Evolutionary conservation across 2,113 vertebrate species (phyloP).

Genomic region (Paratilapia polleni): DNA sequence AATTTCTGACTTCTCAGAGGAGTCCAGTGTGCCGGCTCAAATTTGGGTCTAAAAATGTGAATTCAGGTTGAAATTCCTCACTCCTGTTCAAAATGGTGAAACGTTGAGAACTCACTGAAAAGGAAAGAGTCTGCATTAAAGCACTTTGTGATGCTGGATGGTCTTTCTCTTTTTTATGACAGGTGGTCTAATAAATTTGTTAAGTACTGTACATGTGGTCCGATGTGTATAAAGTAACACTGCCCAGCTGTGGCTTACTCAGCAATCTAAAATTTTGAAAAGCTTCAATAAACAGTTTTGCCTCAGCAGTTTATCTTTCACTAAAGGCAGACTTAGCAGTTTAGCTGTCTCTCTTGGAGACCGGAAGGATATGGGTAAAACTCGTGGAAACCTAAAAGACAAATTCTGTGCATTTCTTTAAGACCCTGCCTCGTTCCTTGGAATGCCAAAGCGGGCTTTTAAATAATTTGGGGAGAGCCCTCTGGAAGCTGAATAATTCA

Average conservation of each 20-base stretch:
- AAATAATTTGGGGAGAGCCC: slow-evolving; percentile 79
- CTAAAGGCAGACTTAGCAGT: slow-evolving; percentile 14
- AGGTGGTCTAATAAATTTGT: no score
- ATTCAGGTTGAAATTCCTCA: no score
- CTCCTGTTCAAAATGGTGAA: no score
- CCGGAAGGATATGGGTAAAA: slow-evolving; percentile 28
- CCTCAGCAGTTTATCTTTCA: slow-evolving; percentile 28
- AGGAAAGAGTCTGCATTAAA: no score
- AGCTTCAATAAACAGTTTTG: slow-evolving; percentile 23
- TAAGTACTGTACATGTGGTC: neutral
- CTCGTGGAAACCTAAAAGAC: slow-evolving; percentile 35
- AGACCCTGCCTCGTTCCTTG: slow-evolving; percentile 24
- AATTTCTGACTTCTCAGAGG: no score
- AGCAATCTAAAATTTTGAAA: slow-evolving; percentile 16
- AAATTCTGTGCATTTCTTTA: slow-evolving; percentile 47
- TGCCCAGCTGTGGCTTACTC: slow-evolving; percentile 14
- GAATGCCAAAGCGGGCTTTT: slow-evolving; percentile 64
- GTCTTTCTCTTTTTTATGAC: no score
- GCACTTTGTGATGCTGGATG: no score
- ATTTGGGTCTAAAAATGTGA: no score
- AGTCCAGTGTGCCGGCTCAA: no score
- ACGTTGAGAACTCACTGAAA: no score
- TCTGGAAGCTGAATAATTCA: slow-evolving; percentile 82
- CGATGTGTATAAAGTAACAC: slow-evolving; percentile 5
- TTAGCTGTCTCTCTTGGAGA: slow-evolving; percentile 22